Evolutionary conservation across 35 echinoderm and acorn worm species (phyloP).

Genomic region (Lytechinus pictus): DNA sequence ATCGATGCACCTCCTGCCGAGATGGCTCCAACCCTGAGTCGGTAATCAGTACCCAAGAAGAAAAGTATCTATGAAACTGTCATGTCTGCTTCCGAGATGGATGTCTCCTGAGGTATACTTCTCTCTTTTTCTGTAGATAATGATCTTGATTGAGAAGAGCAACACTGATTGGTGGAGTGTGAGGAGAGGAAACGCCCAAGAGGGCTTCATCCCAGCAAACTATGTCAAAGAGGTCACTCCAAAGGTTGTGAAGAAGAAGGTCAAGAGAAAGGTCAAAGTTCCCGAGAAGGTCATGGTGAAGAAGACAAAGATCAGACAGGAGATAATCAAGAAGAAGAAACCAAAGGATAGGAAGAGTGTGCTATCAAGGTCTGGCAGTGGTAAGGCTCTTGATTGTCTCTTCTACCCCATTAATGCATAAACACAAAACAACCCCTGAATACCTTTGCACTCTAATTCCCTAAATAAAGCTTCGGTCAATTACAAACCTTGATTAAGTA

Average conservation of each 20-base stretch:
- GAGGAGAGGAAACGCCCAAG: conserved; percentile 59
- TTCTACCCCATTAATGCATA: too few species aligned
- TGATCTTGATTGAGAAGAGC: conserved; percentile 88
- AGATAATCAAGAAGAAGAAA: conserved; percentile 69
- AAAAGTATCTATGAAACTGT: neutral
- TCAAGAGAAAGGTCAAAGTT: conserved; percentile 86
- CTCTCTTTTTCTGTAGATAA: conserved; percentile 54
- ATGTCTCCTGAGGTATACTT: neutral
- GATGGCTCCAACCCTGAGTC: too few species aligned
- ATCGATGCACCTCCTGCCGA: too few species aligned
- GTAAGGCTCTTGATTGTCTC: conserved; percentile 16
- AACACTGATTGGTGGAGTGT: conserved; percentile 94
- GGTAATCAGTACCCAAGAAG: too few species aligned
- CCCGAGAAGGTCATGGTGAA: conserved; percentile 79
- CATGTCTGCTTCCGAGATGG: neutral
- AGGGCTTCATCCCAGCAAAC: conserved; percentile 91
- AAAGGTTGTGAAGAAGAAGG: conserved; percentile 90
- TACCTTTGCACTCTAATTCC: too few species aligned
- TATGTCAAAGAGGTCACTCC: conserved; percentile 86
- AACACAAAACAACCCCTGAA: too few species aligned
- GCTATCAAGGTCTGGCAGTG: conserved; percentile 62
- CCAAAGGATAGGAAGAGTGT: conserved; percentile 25
- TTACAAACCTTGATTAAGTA: too few species aligned
- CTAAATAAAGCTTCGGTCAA: too few species aligned
- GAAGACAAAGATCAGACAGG: conserved; percentile 73